These are phyloP conservation scores for Platypus cylindrus DNA, from an alignment of 2,888 invertebrate genomes.

Conservation along the genomic window DNA sequence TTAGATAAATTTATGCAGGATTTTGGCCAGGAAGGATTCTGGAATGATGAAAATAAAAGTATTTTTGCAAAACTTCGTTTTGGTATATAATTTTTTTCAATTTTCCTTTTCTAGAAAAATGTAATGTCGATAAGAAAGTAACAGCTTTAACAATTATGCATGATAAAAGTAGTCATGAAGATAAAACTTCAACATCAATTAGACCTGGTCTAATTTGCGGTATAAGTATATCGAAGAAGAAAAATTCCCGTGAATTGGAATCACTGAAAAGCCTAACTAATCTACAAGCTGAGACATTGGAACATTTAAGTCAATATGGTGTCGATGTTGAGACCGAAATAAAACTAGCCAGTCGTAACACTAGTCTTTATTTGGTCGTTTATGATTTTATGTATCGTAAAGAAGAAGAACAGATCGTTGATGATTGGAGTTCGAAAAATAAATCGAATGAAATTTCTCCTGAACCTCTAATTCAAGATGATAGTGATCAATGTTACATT, in stretches of 20 bases:
- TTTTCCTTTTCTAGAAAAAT: constrained; percentile 26
- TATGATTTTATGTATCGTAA: constrained; percentile 59
- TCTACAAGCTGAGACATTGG: neutral
- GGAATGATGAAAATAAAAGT: constrained; percentile 26
- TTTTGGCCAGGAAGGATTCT: constrained; percentile 29
- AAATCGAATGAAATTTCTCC: constrained; percentile 15
- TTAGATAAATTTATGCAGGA: constrained; percentile 34
- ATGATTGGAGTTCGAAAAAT: constrained; percentile 21
- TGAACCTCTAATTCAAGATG: no score
- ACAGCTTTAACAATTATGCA: constrained; percentile 38
- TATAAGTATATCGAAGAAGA: constrained; percentile 26
- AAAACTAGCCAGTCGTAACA: neutral
- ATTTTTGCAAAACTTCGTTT: no score
- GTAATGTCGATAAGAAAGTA: constrained; percentile 30
- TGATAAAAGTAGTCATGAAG: constrained; percentile 16
- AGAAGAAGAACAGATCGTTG: constrained; percentile 35
- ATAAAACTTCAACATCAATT: constrained; percentile 15
- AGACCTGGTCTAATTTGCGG: constrained; percentile 42
- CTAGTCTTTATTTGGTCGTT: constrained; percentile 46
- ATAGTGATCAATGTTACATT: no score
- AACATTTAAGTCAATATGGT: neutral
- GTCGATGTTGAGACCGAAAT: neutral
- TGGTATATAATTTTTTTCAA: neutral
- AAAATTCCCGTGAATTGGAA: no score
- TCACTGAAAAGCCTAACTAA: neutral